phyloP scores from a whole-genome alignment of 37 sponge, comb jelly and placozoan species.

The Eunapius fragilis region DNA sequence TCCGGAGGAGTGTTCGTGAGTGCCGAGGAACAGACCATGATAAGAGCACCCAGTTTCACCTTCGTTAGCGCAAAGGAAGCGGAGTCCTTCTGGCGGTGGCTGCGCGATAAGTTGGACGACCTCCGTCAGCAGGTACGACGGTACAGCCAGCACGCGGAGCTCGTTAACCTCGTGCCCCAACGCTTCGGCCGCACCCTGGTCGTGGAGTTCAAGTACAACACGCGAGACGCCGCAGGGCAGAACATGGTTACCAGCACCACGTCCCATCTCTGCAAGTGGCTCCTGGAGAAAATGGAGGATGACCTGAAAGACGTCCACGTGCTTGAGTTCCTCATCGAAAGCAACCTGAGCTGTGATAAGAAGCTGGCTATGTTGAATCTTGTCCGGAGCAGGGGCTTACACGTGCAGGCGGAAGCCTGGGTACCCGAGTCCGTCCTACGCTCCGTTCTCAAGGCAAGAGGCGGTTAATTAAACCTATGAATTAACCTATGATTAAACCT shows the following conservation, averaged over 20 bases:
- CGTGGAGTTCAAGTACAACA: slow-evolving; percentile 49
- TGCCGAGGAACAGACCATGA: slow-evolving; percentile 31
- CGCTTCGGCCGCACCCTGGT: slow-evolving; percentile 44
- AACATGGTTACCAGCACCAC: slow-evolving; percentile 84
- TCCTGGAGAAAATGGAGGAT: slow-evolving; percentile 15
- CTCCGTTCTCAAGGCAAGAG: slow-evolving; percentile 64
- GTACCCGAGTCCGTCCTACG: slow-evolving; percentile 70
- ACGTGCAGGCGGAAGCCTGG: slow-evolving; percentile 80
- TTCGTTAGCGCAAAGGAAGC: slow-evolving; percentile 39
- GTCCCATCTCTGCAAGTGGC: slow-evolving; percentile 73
- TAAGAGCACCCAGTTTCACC: slow-evolving; percentile 52
- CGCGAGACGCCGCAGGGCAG: slow-evolving; percentile 76
- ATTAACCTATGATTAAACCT: too few species aligned
- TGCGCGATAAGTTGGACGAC: neutral
- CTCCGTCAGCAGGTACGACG: slow-evolving; percentile 47
- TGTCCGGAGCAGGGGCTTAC: slow-evolving; percentile 38
- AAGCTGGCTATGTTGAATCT: slow-evolving; percentile 28
- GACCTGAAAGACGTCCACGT: slow-evolving; percentile 53
- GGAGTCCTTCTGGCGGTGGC: slow-evolving; percentile 44
- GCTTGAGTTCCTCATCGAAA: slow-evolving; percentile 53
- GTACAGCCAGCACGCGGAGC: slow-evolving; percentile 71
- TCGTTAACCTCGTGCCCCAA: slow-evolving; percentile 14
- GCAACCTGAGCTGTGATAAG: slow-evolving; percentile 66
- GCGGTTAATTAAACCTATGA: too few species aligned
- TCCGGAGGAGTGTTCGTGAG: slow-evolving; percentile 60